Conservation (phyloP, 1,140 invertebrate genomes). For the Asobara japonica region DNA sequence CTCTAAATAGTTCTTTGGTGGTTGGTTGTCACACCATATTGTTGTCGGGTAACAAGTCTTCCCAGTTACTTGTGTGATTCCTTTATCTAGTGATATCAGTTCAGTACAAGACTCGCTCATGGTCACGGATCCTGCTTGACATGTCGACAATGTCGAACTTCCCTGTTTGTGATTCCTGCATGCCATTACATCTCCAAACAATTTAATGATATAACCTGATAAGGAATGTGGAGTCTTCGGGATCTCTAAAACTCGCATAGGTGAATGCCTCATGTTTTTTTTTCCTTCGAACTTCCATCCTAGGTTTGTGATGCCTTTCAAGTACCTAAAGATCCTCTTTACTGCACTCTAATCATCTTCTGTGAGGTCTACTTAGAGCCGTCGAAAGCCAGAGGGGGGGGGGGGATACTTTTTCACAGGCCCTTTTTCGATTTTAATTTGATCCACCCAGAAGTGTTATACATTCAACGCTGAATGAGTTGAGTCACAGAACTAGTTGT, state of each 20-base stretch:
- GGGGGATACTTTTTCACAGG: too few relatives aligned
- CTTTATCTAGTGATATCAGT: conserved; percentile 4
- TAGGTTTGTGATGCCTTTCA: not conserved
- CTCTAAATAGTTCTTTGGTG: not conserved
- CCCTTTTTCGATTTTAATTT: too few relatives aligned
- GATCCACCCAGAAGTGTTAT: too few relatives aligned
- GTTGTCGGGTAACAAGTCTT: conserved; percentile 1
- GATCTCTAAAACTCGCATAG: conserved; percentile 19
- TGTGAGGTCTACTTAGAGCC: not conserved
- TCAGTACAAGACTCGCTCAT: not conserved
- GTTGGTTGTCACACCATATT: conserved; percentile 19
- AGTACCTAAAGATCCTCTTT: not conserved
- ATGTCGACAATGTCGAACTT: not conserved
- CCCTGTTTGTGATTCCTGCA: conserved; percentile 26
- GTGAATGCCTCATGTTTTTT: not conserved
- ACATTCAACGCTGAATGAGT: too few relatives aligned
- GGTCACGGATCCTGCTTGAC: conserved; percentile 19
- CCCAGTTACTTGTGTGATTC: not conserved
- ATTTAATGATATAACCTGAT: conserved; percentile 19
- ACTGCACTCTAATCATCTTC: not conserved
- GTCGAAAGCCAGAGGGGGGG: too few relatives aligned
- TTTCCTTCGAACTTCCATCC: not conserved
- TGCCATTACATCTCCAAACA: conserved; percentile 23
- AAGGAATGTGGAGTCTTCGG: conserved; percentile 9
- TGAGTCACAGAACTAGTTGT: too few relatives aligned